Conservation (phyloP, 35 echinoderm and acorn worm species). For the Amphiura filiformis region DNA sequence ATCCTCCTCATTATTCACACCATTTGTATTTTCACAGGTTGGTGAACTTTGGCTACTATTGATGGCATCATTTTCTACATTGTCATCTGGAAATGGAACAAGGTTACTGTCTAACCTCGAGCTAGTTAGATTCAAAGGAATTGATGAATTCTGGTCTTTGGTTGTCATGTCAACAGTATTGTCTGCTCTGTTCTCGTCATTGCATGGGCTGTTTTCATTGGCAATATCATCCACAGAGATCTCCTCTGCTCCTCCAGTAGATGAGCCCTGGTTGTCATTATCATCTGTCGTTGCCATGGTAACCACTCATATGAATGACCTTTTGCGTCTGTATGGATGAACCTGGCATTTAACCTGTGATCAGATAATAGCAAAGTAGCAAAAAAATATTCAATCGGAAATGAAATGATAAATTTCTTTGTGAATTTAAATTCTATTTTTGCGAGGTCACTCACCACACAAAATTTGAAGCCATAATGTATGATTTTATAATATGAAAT, state of each 20-base stretch:
- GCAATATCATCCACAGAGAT: not conserved
- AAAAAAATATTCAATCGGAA: too few relatives aligned
- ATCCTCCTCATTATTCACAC: too few relatives aligned
- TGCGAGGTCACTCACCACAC: too few relatives aligned
- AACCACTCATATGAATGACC: conserved; percentile 1
- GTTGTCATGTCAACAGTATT: not conserved
- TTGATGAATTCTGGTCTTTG: not conserved
- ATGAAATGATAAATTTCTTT: too few relatives aligned
- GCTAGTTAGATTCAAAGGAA: not conserved
- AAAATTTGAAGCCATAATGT: too few relatives aligned
- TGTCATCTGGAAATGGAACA: not conserved
- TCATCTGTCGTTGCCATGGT: not conserved
- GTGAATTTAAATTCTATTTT: too few relatives aligned
- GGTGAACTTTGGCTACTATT: not conserved
- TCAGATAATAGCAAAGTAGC: not conserved
- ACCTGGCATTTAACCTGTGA: conserved; percentile 11
- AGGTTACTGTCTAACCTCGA: not conserved
- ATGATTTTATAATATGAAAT: too few relatives aligned
- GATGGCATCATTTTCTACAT: not conserved
- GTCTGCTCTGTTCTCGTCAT: not conserved
- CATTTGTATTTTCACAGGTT: not conserved
- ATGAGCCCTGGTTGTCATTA: not conserved
- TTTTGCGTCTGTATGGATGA: not conserved
- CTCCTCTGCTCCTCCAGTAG: not conserved
- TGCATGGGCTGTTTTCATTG: not conserved